Conservation (phyloP, 2,888 invertebrate species). For the Mesorhabditis spiculigera region DNA sequence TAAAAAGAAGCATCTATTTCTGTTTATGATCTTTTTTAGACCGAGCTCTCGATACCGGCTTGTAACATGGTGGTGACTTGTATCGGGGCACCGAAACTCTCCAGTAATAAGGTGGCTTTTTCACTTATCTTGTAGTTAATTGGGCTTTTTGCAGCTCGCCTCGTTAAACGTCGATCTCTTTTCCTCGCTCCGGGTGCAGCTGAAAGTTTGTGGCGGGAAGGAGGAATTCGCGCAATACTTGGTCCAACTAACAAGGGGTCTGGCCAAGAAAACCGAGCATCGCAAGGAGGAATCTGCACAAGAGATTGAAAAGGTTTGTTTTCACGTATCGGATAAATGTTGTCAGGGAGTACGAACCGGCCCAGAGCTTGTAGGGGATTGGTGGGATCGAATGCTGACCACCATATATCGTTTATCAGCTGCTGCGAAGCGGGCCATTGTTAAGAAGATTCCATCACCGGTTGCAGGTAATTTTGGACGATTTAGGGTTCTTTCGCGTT, state of each 20-base stretch:
- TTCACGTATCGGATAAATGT: not conserved
- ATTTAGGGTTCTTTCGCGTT: not conserved
- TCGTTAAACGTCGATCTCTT: constrained; percentile 1
- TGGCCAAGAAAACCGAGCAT: not conserved
- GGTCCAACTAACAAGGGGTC: not conserved
- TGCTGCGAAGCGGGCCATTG: not conserved
- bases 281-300: no score
- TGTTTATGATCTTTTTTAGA: not conserved
- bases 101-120: not conserved
- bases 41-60: not conserved
- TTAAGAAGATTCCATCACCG: not conserved
- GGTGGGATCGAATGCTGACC: not conserved
- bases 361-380: not conserved
- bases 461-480: not conserved
- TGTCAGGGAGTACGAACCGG: not conserved
- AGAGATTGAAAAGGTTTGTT: no score
- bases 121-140: not conserved
- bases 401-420: not conserved
- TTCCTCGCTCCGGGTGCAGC: not conserved
- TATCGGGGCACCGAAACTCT: not conserved
- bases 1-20: not conserved
- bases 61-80: not conserved
- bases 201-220: not conserved
- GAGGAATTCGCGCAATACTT: not conserved
- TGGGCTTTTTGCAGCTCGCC: not conserved